Evolutionary conservation across 2,888 invertebrate species (phyloP), one percentile per base, ranked within the genome.

Genomic region (Drosophila algonquin): DNA sequence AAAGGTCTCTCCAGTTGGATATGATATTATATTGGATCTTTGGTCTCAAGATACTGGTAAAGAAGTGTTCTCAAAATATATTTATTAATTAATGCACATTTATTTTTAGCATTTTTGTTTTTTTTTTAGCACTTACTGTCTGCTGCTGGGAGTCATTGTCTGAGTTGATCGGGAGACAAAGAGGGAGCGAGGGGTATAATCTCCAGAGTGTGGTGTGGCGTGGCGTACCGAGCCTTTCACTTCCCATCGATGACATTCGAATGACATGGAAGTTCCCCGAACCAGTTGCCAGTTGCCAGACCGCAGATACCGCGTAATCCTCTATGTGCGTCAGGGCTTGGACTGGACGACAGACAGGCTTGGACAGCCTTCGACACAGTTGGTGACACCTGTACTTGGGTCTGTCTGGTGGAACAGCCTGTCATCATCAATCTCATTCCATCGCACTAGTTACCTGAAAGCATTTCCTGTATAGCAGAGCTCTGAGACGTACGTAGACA

Each of bases 341-440:
- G 65, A 64, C 55, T 7, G 27, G 27, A 65, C 47, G 40, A 14
- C 64, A 64, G 48, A 65, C 35, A 51, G 8, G 56, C 65, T 67
- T 65, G 56, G 35, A 65, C 9, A 47, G 51, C 63, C 44, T 18
- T 12, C 14, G 35, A 46, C 35, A 52, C 24, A 32, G 53, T n/a
- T 58, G 40, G 21, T 48, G 62, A 40, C 58, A 62, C 27, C 21
- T 32, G 16, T 35, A 18, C 55, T 50, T 45, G 54, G 24, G 10
- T 24, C 10, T 30, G 10, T 24, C 10, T 30, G 16, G 21, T 24
- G 18, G 16, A 65, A 67, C 56, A 35, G 21, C 9, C 57, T 65
- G 67, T 67, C 67, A 67, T n/a, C 57, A 30, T 65, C 21, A 21
- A 21, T 21, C 21, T 12, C 57, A 30, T 65, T 44, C 35, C 32